A percentile compares a stretch with the other conserved stretches of the same genome.
Evolutionary conservation across 2,113 vertebrate genomes (phyloP).

Genomic region (Hydrochoerus hydrochaeris): DNA sequence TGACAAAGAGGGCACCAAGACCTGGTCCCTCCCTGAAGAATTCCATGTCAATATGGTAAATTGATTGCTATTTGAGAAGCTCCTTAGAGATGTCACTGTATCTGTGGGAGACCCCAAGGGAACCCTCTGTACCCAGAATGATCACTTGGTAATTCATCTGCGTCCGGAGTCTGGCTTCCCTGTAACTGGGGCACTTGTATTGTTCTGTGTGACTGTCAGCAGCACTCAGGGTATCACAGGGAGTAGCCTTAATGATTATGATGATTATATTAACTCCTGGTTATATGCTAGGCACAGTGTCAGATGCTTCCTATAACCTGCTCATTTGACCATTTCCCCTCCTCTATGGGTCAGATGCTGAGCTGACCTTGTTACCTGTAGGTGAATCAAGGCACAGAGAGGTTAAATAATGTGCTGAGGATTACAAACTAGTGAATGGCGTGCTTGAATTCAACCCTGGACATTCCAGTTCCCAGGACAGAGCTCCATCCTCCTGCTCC

Average conservation of each 20-base stretch:
- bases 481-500: accelerated
- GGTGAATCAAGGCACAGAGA: not conserved
- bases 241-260: accelerated
- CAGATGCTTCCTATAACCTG: not conserved
- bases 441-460: not conserved
- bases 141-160: not conserved
- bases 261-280: not conserved
- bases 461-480: accelerated
- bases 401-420: not conserved
- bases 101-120: not conserved
- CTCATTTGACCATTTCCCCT: not conserved
- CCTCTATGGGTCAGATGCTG: not conserved
- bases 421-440: not conserved
- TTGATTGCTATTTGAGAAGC: not conserved
- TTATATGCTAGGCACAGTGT: accelerated
- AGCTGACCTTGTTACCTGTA: not conserved
- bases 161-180: not conserved
- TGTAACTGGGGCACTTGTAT: not conserved
- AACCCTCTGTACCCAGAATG: not conserved
- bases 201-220: not conserved
- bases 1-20: accelerated
- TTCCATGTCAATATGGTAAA: not conserved
- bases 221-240: not conserved
- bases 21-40: not conserved
- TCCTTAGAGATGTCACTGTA: not conserved